A percentile compares a stretch with the other conserved stretches of the same genome.
phyloP scores from a whole-genome alignment of 2,888 invertebrate species.

The Drosophila rubida region DNA sequence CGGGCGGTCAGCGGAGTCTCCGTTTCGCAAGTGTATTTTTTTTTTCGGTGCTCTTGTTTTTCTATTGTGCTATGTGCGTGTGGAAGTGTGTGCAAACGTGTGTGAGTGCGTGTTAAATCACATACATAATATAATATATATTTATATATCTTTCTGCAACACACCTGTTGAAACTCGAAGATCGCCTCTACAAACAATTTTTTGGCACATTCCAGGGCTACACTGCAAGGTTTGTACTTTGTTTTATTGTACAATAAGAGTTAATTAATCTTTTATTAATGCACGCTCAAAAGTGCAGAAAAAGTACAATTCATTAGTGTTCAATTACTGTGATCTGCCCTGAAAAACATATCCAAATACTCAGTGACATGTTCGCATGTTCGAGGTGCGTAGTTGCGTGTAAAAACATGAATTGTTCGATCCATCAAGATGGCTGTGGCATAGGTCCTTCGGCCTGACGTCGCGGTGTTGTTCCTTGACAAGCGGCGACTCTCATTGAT shows the following conservation, averaged over 20 bases:
- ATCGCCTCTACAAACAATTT: background rate
- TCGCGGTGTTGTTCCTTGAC: conserved; percentile 39
- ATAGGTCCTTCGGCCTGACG: conserved; percentile 10
- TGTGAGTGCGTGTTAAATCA: background rate
- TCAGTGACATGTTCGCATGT: conserved; percentile 28
- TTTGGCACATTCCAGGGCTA: background rate
- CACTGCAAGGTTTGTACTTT: background rate
- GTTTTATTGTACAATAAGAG: background rate
- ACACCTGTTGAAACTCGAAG: background rate
- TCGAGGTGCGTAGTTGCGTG: conserved; percentile 61
- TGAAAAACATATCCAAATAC: conserved; percentile 3
- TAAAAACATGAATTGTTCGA: conserved; percentile 68
- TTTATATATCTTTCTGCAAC: background rate
- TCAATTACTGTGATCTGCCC: conserved; percentile 4
- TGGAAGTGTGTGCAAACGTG: background rate
- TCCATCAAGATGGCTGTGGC: conserved; percentile 52
- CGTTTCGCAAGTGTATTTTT: conserved; percentile 38
- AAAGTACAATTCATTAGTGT: conserved; percentile 3
- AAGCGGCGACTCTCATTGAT: conserved; percentile 66
- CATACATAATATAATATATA: background rate
- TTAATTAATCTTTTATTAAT: too few species aligned
- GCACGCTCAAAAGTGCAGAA: too few species aligned
- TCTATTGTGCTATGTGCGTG: background rate
- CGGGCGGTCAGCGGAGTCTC: conserved; percentile 28
- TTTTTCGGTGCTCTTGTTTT: conserved; percentile 9